Base-by-base conservation (phyloP, 2,888 invertebrate genomes). In the Ophioninae sp. region DNA sequence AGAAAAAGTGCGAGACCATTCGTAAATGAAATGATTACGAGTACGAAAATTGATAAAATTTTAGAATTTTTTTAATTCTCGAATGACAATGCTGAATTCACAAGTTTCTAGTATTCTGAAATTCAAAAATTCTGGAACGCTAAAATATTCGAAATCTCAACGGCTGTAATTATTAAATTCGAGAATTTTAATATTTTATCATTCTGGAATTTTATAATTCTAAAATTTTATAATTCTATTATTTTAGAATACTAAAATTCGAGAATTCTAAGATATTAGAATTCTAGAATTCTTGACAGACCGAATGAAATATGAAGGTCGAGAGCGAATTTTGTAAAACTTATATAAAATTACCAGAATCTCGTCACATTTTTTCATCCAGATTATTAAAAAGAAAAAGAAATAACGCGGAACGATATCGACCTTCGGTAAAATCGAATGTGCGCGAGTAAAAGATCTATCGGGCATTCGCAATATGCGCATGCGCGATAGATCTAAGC, bases 181-280 rank as follows among this genome's bases (percentile, higher is more conserved):
- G 1, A n/a, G 20, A 59, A 10, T 10, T 20, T 7, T 20, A n/a
- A 59, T n/a, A 20, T 20, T 62, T 10, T 23, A 23, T 7, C 6
- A 61, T 3, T 30, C 61, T 23, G 23, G 23, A 62, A 62, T 30
- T 62, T 23, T 0, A 6, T 6, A 62, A 0, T 30, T 62, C 39
- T 39, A 39, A 39, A 39, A 39, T 39, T 39, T 7, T 39, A 39
- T 6, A 39, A 39, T 39, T 61, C 10, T 10, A 21, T 21, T 7
- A 17, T 21, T 21, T 7, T 21, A 21, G 10, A 7, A 1, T 61
- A 7, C 23, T 21, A 3, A 62, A 62, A 6, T 3, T 41, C 20
- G 37, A 41, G 8, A 65, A 41, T 65, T 65, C 20, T 39, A n/a
- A 65, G 39, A n/a, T 62, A 30, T 7, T 65, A 65, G 17, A 65